A percentile compares a stretch with the other conserved stretches of the same genome.
Conservation (phyloP, 1,140 invertebrate genomes). For the Hycleus cichorii region DNA sequence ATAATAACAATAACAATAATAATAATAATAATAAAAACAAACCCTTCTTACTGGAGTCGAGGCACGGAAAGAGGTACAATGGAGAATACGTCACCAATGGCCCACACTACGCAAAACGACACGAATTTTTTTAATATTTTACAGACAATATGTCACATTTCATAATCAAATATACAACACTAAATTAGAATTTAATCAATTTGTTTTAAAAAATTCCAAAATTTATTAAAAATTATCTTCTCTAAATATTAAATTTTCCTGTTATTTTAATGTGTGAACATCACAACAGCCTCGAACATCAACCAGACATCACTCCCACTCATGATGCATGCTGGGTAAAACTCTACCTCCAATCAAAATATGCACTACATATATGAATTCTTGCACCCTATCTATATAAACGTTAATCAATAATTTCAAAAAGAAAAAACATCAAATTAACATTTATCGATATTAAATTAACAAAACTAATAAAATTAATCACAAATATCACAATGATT, state of each 20-base stretch:
- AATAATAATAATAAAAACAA: not conserved
- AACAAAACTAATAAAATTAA: no score
- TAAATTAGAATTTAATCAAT: not conserved
- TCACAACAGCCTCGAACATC: constrained; percentile 9
- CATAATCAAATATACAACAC: not conserved
- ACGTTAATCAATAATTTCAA: not conserved
- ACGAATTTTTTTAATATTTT: no score
- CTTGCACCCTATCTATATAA: not conserved
- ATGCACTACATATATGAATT: not conserved
- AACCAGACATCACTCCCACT: constrained; percentile 27
- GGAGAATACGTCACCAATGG: constrained; percentile 18
- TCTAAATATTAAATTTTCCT: not conserved
- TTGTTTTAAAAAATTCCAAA: not conserved
- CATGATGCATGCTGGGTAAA: constrained; percentile 26
- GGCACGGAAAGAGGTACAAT: constrained; percentile 16
- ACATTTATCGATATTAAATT: no score
- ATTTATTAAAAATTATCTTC: not conserved
- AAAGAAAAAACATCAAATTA: no score
- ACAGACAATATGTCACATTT: not conserved
- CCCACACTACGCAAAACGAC: constrained; percentile 5
- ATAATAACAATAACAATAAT: not conserved
- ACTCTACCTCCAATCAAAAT: not conserved
- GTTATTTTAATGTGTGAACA: not conserved
- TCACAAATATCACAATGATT: no score
- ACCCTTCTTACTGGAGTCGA: constrained; percentile 15